These are phyloP conservation scores for Venturia canescens DNA, from an alignment of 1,140 invertebrate species.

Conservation along the genomic window DNA sequence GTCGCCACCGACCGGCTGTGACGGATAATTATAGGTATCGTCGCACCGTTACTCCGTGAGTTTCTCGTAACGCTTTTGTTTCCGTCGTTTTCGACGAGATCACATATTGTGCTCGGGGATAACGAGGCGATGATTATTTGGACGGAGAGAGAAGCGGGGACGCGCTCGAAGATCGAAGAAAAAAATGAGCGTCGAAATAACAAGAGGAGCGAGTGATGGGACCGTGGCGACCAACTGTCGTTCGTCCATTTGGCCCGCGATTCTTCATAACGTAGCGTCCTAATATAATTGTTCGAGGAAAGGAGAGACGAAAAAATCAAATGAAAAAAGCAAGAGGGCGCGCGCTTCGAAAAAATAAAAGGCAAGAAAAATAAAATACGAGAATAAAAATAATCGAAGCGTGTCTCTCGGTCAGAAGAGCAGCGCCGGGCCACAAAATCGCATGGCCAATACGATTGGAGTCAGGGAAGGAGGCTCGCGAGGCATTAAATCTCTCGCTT, in stretches of 20 bases:
- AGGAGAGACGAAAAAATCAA: background rate
- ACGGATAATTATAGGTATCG: slow-evolving; percentile 34
- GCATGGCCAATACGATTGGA: slow-evolving; percentile 11
- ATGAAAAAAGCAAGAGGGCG: background rate
- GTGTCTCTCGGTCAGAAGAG: slow-evolving; percentile 3
- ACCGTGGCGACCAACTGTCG: slow-evolving; percentile 16
- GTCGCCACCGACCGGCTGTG: slow-evolving; percentile 42
- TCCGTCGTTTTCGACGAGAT: background rate
- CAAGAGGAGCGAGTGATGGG: background rate
- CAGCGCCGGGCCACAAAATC: background rate
- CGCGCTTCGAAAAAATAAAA: background rate
- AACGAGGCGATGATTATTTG: slow-evolving; percentile 38
- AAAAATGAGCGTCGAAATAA: background rate
- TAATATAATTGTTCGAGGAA: slow-evolving; percentile 15
- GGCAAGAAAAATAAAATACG: background rate
- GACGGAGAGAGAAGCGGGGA: background rate
- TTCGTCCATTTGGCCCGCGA: background rate
- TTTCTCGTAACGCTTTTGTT: background rate
- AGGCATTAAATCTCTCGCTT: slow-evolving; percentile 29
- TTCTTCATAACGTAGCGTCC: slow-evolving; percentile 13
- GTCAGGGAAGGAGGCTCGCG: background rate
- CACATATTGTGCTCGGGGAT: background rate
- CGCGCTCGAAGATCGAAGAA: background rate
- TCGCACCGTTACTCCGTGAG: background rate
- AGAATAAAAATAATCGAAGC: background rate